Conservation (phyloP, 2,888 invertebrate species). For the Drosophila antonietae region DNA sequence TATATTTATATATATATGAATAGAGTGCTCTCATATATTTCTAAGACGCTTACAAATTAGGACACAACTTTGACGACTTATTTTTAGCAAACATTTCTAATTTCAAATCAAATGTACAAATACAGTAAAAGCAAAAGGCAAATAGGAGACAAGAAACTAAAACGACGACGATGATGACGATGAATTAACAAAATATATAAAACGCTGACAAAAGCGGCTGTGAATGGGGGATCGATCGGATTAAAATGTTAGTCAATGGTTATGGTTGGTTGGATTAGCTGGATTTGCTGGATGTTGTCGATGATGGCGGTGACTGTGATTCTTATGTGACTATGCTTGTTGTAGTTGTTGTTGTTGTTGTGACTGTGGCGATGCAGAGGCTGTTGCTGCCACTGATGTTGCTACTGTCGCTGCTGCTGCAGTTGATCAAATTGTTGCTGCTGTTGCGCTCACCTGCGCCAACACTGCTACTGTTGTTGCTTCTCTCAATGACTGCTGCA, state of each 20-base stretch:
- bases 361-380: conserved; percentile 25
- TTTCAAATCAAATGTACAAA: conserved; percentile 26
- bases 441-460: conserved; percentile 60
- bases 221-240: conserved; percentile 17
- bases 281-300: conserved; percentile 23
- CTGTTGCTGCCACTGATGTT: conserved; percentile 33
- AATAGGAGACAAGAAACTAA: conserved; percentile 20
- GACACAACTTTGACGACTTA: conserved; percentile 53
- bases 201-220: conserved; percentile 39
- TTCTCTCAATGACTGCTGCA: conserved; percentile 22
- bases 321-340: conserved; percentile 54
- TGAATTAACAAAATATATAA: conserved; percentile 31
- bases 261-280: conserved; percentile 15
- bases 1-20: conserved; percentile 28
- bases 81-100: conserved; percentile 25
- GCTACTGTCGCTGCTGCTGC: conserved; percentile 18
- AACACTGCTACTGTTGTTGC: conserved; percentile 27
- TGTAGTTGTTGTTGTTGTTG: conserved; percentile 26
- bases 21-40: conserved; percentile 55
- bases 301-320: conserved; percentile 32
- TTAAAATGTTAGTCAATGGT: conserved; percentile 41
- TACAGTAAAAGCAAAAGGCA: conserved; percentile 7
- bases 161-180: conserved; percentile 36
- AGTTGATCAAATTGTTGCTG: conserved; percentile 39
- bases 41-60: conserved; percentile 56